Evolutionary conservation across 2,797 vertebrate genomes (phyloP).

Genomic region (Glyptemys insculpta): DNA sequence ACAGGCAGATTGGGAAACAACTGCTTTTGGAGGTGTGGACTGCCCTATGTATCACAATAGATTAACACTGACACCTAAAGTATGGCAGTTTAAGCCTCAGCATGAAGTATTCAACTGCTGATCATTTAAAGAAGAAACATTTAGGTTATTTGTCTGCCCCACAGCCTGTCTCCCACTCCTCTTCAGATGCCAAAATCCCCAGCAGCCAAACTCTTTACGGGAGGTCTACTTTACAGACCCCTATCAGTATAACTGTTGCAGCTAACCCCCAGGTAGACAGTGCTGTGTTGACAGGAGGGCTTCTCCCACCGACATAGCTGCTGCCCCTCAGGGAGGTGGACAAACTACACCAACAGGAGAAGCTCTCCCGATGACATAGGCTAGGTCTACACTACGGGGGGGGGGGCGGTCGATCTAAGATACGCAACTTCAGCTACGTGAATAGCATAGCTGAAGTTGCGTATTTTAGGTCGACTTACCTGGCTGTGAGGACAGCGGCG

Average conservation of each 20-base stretch:
- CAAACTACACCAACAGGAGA: background rate
- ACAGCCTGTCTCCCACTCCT: background rate
- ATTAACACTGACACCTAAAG: background rate
- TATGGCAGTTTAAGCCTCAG: background rate
- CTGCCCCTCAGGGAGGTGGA: background rate
- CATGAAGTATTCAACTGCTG: background rate
- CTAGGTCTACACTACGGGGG: too few species aligned
- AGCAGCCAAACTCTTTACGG: background rate
- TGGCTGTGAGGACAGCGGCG: too few species aligned
- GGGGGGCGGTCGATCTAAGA: too few species aligned
- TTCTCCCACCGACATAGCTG: background rate
- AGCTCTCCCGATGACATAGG: background rate
- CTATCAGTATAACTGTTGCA: background rate
- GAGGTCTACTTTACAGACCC: background rate
- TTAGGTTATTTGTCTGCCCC: rapidly evolving
- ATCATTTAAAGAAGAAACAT: background rate
- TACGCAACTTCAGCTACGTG: too few species aligned
- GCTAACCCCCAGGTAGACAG: background rate
- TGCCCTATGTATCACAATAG: background rate
- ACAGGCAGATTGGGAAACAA: background rate
- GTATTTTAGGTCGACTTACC: too few species aligned
- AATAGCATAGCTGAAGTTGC: too few species aligned
- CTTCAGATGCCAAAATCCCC: background rate
- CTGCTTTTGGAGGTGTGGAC: background rate
- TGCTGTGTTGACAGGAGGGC: background rate